Evolutionary conservation across 2,888 invertebrate species (phyloP), one percentile per base, ranked within the genome.

Genomic region (Dynastes tityus): DNA sequence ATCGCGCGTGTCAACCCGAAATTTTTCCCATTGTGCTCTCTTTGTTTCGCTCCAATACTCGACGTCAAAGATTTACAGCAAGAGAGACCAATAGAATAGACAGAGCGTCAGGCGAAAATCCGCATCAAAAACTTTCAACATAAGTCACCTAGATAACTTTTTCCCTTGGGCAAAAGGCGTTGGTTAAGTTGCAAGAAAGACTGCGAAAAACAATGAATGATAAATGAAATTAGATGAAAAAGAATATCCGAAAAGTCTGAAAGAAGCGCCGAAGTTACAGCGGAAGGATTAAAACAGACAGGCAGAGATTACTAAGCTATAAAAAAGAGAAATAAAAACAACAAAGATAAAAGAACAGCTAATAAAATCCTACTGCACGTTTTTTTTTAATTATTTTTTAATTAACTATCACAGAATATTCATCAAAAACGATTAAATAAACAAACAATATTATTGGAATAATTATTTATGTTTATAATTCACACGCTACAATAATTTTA

Each of bases 121-220:
- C 73, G 73, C 73, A 74, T 74, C 61, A 58, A 29, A 74, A 61
- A 61, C 27, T 74, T 61, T 63, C n/a, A 22, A 61, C 45, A 74
- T 40, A 74, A 74, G 61, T 74, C 73, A 61, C 61, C 40, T 27
- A 71, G 40, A 74, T 74, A 74, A 74, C 61, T 61, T 73, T 58
- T 40, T 58, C 8, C 37, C 61, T 68, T 27, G 51, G 2, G 22
- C 61, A 5, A 16, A 68, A 27, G 13, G 61, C 22, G 61, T 58
- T 45, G 27, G 61, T 27, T 61, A 61, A 45, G 61, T 37, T 27
- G 13, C 11, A 49, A 73, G 11, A 40, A 73, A 51, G 53, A 16
- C 40, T 45, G 13, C 11, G 22, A 49, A 22, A 22, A 68, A 68
- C 49, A 49, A 27, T 68, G 68, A 68, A 68, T 68, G 51, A 74